These are phyloP conservation scores for Hirtodrosophila alboralis DNA, from an alignment of 2,888 invertebrate genomes.

Conservation along the genomic window DNA sequence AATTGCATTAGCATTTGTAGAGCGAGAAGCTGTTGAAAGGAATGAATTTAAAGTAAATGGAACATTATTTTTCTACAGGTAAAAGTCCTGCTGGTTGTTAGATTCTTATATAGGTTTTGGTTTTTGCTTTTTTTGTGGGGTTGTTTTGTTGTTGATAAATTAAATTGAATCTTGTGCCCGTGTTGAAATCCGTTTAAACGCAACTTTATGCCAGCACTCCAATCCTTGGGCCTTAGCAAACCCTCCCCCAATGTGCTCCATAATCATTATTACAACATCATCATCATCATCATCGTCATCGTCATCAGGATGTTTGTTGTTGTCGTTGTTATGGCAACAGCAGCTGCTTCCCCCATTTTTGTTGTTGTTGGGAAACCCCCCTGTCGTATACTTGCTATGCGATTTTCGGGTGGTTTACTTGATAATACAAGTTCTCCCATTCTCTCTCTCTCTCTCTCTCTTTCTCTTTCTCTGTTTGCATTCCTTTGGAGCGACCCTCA, in stretches of 20 bases:
- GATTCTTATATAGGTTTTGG: too few species aligned
- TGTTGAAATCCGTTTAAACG: slow-evolving; percentile 75
- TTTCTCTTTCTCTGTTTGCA: slow-evolving; percentile 8
- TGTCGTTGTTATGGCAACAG: slow-evolving; percentile 45
- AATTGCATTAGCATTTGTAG: slow-evolving; percentile 54
- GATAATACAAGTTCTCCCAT: slow-evolving; percentile 21
- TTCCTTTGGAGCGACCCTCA: too few species aligned
- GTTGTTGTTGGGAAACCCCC: neutral
- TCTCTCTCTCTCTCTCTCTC: neutral
- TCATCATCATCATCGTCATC: slow-evolving; percentile 22
- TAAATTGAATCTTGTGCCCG: slow-evolving; percentile 69
- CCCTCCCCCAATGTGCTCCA: slow-evolving; percentile 1
- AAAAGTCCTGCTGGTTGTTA: too few species aligned
- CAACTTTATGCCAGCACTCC: slow-evolving; percentile 50
- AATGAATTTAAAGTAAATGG: slow-evolving; percentile 5
- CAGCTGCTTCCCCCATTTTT: slow-evolving; percentile 10
- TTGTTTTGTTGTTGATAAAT: slow-evolving; percentile 61
- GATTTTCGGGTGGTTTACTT: slow-evolving; percentile 57
- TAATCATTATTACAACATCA: slow-evolving; percentile 31
- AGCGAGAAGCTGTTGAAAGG: slow-evolving; percentile 4
- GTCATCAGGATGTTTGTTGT: slow-evolving; percentile 19
- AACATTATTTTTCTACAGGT: neutral
- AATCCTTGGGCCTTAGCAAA: neutral
- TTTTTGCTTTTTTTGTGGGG: slow-evolving; percentile 18
- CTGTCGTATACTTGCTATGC: neutral